A percentile compares a stretch with the other conserved stretches of the same genome.
Conservation (phyloP, 2,888 invertebrate species). For the Phyllotreta striolata region DNA sequence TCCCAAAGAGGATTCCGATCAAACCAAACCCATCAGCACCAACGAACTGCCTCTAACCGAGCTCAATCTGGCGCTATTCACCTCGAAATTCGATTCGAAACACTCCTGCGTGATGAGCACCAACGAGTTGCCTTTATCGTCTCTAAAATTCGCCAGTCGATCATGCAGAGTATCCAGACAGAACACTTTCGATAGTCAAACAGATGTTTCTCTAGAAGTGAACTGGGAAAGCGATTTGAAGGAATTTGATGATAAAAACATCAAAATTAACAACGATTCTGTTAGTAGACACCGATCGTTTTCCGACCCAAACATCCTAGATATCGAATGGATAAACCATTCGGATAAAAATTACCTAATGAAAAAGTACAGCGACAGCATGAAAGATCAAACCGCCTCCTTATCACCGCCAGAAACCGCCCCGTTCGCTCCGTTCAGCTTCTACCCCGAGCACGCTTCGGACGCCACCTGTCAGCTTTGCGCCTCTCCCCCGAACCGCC, state of each 20-base stretch:
- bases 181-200: slow-evolving; percentile 49
- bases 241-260: slow-evolving; percentile 42
- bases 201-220: slow-evolving; percentile 52
- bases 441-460: slow-evolving; percentile 51
- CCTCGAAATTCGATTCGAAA: slow-evolving; percentile 50
- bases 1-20: slow-evolving; percentile 36
- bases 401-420: slow-evolving; percentile 50
- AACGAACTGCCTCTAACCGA: slow-evolving; percentile 73
- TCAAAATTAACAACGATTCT: slow-evolving; percentile 30
- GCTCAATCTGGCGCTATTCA: slow-evolving; percentile 58
- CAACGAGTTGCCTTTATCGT: slow-evolving; percentile 56
- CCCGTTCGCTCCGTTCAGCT: slow-evolving; percentile 51
- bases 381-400: slow-evolving; percentile 35
- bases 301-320: slow-evolving; percentile 60
- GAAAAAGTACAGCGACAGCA: slow-evolving; percentile 50
- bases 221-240: slow-evolving; percentile 54
- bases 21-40: slow-evolving; percentile 55
- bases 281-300: slow-evolving; percentile 55
- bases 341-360: slow-evolving; percentile 49
- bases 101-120: slow-evolving; percentile 51
- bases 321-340: slow-evolving; percentile 47
- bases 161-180: slow-evolving; percentile 45
- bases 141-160: slow-evolving; percentile 51
- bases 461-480: slow-evolving; percentile 46
- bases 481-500: slow-evolving; percentile 50